Base-by-base conservation (phyloP, 2,113 vertebrate species). In the Dinomys branickii region DNA sequence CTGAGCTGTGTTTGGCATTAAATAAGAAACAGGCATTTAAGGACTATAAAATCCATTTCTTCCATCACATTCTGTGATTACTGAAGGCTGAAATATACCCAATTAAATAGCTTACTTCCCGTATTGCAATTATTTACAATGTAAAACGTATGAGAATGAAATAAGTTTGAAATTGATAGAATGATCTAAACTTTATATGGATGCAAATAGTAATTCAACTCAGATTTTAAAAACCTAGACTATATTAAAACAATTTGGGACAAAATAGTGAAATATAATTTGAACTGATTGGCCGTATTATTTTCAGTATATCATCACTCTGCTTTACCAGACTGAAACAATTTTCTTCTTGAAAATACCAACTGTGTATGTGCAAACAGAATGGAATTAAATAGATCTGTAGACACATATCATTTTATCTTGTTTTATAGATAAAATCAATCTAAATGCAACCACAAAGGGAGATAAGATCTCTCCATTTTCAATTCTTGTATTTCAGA, bases 1-100 rank as follows among this genome's bases (percentile, higher is more conserved):
- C 78, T 96, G 88, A 90, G 28, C 52, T 71, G 77, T 38, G 2
- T 90, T 86, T 95, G 14, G 92, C 94, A 96, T 95, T 93, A 88
- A 98, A 56, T 41, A 91, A 92, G 75, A 19, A 81, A 91, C 14
- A 84, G 28, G 35, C 65, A 90, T 90, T 65, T 87, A 94, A 85
- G 59, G n/a, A 47, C 52, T 56, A 5, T 71, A 93, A 90, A n/a
- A 96, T 95, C 80, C 35, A 41, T 86, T 54, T 50, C 28, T 50
- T 61, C n/a, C 73, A 80, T 47, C 61, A 33, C 19, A 80, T 88
- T 95, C 35, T 77, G 9, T 91, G 81, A 28, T 30, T 77, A 22
- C 59, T 35, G 26, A 94, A 90, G 47, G n/a, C 71, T 71, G 94
- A 96, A 96, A 82, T 54, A 20, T 1, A 56, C 13, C 28, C 1